These are phyloP conservation scores for Phataginus tricuspis DNA, from an alignment of 2,797 vertebrate genomes.

Conservation along the genomic window DNA sequence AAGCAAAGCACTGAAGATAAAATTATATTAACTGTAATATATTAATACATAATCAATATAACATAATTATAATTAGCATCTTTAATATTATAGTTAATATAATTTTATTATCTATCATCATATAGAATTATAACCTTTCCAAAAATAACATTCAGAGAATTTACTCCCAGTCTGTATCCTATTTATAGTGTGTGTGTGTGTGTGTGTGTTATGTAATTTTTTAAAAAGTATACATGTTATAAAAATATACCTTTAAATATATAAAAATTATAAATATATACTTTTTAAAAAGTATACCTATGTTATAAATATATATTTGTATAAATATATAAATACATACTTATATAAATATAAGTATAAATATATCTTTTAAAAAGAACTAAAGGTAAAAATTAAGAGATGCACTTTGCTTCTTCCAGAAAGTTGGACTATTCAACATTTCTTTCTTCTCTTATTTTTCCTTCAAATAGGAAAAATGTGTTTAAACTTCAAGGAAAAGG, in stretches of 20 bases:
- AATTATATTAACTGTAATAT: too few species aligned
- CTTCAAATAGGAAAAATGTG: not conserved
- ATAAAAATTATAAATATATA: not conserved
- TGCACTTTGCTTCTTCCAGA: not conserved
- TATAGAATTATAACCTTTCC: not conserved
- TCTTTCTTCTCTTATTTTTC: not conserved
- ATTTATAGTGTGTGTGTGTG: not conserved
- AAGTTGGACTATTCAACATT: not conserved
- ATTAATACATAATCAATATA: too few species aligned
- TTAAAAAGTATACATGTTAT: not conserved
- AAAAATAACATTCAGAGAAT: not conserved
- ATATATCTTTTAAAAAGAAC: not conserved
- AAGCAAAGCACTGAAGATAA: not conserved
- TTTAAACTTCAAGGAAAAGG: constrained; percentile 19
- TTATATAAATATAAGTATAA: not conserved
- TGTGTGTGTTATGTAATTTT: not conserved
- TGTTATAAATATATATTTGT: too few species aligned
- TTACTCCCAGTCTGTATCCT: not conserved
- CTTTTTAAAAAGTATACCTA: not conserved
- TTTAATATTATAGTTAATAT: not conserved
- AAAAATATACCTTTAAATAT: not conserved
- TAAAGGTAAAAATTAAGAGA: not conserved
- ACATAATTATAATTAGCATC: not conserved
- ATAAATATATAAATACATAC: not conserved
- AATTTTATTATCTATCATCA: not conserved